A percentile compares a stretch with the other conserved stretches of the same genome.
These are phyloP conservation scores for Peromyscus eremicus DNA, from an alignment of 2,797 vertebrate species.

Conservation along the genomic window DNA sequence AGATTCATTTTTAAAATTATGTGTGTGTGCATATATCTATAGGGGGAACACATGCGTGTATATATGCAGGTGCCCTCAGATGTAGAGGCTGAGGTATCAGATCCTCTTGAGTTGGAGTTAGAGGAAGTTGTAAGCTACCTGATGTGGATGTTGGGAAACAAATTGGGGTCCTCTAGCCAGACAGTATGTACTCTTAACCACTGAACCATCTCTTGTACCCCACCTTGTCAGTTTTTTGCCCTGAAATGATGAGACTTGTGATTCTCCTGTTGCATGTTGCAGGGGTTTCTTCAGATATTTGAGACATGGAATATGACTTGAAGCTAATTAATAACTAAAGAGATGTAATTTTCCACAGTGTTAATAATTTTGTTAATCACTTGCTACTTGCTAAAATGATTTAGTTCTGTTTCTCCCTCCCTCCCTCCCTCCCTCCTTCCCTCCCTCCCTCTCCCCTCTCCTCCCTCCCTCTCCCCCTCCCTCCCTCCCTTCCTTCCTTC, in stretches of 20 bases:
- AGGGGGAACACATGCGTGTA: not conserved
- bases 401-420: not conserved
- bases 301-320: slow-evolving; percentile 8
- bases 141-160: not conserved
- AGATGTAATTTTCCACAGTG: not conserved
- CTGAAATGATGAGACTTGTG: slow-evolving; percentile 24
- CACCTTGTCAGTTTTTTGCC: not conserved
- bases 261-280: slow-evolving; percentile 51
- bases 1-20: not conserved
- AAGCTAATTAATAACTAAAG: slow-evolving; percentile 52
- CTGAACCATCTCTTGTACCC: not conserved
- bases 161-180: not conserved
- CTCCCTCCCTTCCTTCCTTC: no score
- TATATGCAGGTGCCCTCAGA: not conserved
- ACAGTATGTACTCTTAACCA: not conserved
- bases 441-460: no score
- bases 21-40: not conserved
- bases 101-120: not conserved
- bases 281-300: slow-evolving; percentile 13
- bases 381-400: slow-evolving; percentile 48
- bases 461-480: no score
- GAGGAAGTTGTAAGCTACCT: not conserved
- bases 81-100: not conserved
- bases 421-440: no score
- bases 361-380: slow-evolving; percentile 57